Evolutionary conservation across 2,797 vertebrate species (phyloP).

Genomic region (Arctocebus calabarensis): DNA sequence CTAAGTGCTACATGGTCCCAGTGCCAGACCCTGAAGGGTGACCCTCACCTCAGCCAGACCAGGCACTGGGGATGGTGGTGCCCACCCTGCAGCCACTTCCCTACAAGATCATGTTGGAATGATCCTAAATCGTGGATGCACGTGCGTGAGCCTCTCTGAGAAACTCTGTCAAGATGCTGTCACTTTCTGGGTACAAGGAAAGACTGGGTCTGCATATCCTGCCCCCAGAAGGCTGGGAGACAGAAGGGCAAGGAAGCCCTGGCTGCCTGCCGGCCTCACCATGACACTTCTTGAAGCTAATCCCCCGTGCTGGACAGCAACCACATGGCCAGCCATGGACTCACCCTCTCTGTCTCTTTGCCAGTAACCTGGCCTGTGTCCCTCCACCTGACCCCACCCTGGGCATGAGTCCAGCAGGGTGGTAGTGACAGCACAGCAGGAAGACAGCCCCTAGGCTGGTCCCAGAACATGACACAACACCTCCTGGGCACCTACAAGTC

Average conservation of each 20-base stretch:
- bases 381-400: background rate
- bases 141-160: background rate
- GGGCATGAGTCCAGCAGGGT: background rate
- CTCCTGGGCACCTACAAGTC: background rate
- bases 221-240: background rate
- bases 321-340: background rate
- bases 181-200: background rate
- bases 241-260: background rate
- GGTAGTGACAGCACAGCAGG: background rate
- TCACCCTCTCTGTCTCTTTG: fast-evolving
- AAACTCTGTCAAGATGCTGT: background rate
- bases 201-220: background rate
- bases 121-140: fast-evolving
- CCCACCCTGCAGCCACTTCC: background rate
- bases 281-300: fast-evolving
- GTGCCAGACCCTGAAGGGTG: fast-evolving
- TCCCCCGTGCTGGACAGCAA: background rate
- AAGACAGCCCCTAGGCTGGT: background rate
- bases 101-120: fast-evolving
- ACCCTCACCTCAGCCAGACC: background rate
- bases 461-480: background rate
- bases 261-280: background rate
- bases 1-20: background rate
- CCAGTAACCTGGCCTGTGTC: background rate
- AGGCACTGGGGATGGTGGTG: background rate